Conservation (phyloP, 1,140 invertebrate genomes). For the Harlomillsia oculata region DNA sequence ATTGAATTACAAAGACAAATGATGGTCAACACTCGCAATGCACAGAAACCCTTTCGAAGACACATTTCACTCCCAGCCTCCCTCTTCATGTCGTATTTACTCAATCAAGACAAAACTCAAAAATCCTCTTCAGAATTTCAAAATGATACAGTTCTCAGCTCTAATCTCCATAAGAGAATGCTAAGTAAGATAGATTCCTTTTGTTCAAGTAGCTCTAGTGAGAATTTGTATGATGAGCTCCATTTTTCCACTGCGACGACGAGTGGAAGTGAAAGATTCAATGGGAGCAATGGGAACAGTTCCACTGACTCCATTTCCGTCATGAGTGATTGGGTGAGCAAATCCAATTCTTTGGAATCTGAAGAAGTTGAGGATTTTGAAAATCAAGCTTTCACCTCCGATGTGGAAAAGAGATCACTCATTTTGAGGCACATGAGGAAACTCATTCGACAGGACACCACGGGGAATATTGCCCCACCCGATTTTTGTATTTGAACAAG, state of each 20-base stretch:
- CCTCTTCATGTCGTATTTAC: constrained; percentile 21
- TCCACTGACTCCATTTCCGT: background rate
- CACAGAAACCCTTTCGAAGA: constrained; percentile 15
- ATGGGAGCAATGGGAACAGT: constrained; percentile 4
- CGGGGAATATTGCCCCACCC: constrained; percentile 31
- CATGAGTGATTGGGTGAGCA: constrained; percentile 3
- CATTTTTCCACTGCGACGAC: no score
- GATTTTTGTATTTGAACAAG: constrained; percentile 23
- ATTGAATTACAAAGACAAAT: no score
- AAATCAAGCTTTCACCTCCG: constrained; percentile 18
- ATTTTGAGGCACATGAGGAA: constrained; percentile 22
- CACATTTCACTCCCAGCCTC: constrained; percentile 26
- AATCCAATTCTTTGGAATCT: constrained; percentile 12
- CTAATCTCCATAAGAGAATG: background rate
- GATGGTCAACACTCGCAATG: background rate
- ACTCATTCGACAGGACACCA: constrained; percentile 27
- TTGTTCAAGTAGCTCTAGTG: background rate
- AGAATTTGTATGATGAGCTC: constrained; percentile 10
- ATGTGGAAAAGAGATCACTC: constrained; percentile 25
- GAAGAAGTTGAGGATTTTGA: constrained; percentile 7
- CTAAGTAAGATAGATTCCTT: constrained; percentile 3
- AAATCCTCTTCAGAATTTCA: background rate
- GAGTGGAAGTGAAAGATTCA: background rate
- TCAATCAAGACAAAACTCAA: constrained; percentile 12
- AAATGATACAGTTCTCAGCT: background rate